These are phyloP conservation scores for Dorcus parallelipipedus DNA, from an alignment of 2,888 invertebrate species.

Conservation along the genomic window DNA sequence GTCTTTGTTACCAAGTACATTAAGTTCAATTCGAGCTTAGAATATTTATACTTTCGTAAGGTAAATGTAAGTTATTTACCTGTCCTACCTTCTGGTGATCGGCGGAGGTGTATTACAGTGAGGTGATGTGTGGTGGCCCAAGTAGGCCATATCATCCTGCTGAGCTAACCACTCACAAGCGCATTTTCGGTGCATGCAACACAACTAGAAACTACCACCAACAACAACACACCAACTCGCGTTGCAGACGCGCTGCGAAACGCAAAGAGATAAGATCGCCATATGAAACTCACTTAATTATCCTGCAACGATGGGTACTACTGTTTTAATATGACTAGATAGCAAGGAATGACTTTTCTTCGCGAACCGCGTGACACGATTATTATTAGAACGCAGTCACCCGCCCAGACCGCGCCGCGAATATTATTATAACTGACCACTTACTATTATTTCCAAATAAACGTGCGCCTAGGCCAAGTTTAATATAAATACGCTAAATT, in stretches of 20 bases:
- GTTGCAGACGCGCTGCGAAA: not conserved
- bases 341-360: not conserved
- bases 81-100: slow-evolving; percentile 31
- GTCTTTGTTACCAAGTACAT: too few relatives aligned
- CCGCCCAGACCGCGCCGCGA: slow-evolving; percentile 8
- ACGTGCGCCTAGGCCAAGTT: not conserved
- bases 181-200: slow-evolving; percentile 4
- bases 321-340: not conserved
- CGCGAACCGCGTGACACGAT: slow-evolving; percentile 15
- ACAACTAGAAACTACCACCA: slow-evolving; percentile 4
- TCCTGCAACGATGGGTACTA: not conserved
- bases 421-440: slow-evolving; percentile 4
- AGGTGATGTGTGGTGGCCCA: slow-evolving; percentile 20
- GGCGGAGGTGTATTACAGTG: slow-evolving; percentile 16
- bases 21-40: too few relatives aligned
- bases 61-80: slow-evolving; percentile 22
- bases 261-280: not conserved
- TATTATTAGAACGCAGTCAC: slow-evolving; percentile 14
- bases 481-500: not conserved
- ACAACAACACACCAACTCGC: not conserved
- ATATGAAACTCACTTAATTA: not conserved
- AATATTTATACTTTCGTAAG: too few relatives aligned
- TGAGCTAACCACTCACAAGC: slow-evolving; percentile 9
- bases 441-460: not conserved
- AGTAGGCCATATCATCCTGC: slow-evolving; percentile 29